A percentile compares a stretch with the other conserved stretches of the same genome.
These are phyloP conservation scores for Calameuta pallipes DNA, from an alignment of 2,888 invertebrate genomes.

Conservation along the genomic window DNA sequence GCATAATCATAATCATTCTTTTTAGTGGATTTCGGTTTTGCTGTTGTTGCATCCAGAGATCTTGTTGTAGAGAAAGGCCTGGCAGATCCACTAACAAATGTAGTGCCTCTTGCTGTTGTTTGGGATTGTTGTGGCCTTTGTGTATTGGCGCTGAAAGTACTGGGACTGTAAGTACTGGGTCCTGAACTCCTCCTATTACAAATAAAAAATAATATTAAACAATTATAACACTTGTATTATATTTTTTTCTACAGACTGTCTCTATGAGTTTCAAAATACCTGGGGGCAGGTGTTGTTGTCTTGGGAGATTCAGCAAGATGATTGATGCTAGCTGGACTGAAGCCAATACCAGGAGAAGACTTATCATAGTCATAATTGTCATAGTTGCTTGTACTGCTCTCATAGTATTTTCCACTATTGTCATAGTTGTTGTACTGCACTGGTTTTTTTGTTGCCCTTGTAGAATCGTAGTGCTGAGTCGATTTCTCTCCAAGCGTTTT, in stretches of 20 bases:
- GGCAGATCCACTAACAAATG: conserved; percentile 62
- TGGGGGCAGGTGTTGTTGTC: conserved; percentile 57
- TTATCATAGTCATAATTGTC: conserved; percentile 49
- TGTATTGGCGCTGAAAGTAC: conserved; percentile 50
- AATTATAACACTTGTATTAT: neutral
- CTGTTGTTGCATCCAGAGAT: conserved; percentile 54
- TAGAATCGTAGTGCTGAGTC: conserved; percentile 51
- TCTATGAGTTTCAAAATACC: conserved; percentile 35
- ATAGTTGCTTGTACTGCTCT: conserved; percentile 47
- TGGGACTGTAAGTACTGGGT: conserved; percentile 55
- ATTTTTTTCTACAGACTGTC: neutral
- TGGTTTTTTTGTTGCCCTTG: conserved; percentile 53
- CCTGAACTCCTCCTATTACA: conserved; percentile 48
- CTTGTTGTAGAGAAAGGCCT: conserved; percentile 55
- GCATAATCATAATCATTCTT: conserved; percentile 84
- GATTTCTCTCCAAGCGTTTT: conserved; percentile 36
- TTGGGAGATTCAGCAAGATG: conserved; percentile 58
- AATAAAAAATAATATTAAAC: conserved; percentile 11
- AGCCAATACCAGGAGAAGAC: conserved; percentile 56
- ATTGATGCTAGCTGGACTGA: conserved; percentile 62
- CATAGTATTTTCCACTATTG: conserved; percentile 52
- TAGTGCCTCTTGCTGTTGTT: conserved; percentile 58
- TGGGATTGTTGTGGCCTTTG: conserved; percentile 46
- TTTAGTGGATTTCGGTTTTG: conserved; percentile 63
- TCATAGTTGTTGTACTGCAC: conserved; percentile 53